Percentiles rank a stretch among this genome's conserved stretches.
phyloP scores from a whole-genome alignment of 2,888 invertebrate species.

The Nomada hirtipes region DNA sequence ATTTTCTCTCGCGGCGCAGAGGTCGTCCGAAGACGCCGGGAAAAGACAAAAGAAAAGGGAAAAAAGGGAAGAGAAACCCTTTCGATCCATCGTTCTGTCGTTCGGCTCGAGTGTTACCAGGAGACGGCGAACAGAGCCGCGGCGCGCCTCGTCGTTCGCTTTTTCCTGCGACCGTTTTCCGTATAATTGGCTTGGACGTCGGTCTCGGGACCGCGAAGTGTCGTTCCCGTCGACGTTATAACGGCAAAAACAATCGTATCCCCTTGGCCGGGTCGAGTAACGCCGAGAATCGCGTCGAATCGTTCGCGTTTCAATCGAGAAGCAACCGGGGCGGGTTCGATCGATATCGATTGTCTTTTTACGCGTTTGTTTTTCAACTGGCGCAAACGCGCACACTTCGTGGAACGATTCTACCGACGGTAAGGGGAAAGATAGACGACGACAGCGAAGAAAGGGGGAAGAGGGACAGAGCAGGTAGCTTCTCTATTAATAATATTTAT shows the following conservation, averaged over 20 bases:
- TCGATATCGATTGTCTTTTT: conserved; percentile 59
- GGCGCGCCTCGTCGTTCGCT: conserved; percentile 10
- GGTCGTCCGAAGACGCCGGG: too few species aligned
- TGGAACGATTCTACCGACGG: conserved; percentile 10
- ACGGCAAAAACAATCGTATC: conserved; percentile 45
- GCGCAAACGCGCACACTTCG: conserved; percentile 4
- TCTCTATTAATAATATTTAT: conserved; percentile 28
- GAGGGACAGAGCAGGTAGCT: neutral
- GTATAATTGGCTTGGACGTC: conserved; percentile 49
- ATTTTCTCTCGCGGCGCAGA: neutral
- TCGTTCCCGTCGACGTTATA: conserved; percentile 53
- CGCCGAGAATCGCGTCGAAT: conserved; percentile 9
- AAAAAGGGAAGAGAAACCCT: neutral
- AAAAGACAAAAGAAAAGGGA: neutral
- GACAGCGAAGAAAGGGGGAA: too few species aligned
- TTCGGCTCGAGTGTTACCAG: conserved; percentile 20
- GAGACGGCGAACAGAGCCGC: conserved; percentile 17
- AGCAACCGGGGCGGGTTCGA: conserved; percentile 19
- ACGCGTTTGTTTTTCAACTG: conserved; percentile 20
- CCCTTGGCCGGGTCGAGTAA: conserved; percentile 17
- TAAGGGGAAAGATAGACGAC: too few species aligned
- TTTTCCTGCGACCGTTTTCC: conserved; percentile 30
- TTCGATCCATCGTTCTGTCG: conserved; percentile 14
- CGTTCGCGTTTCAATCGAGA: conserved; percentile 43
- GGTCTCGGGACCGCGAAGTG: conserved; percentile 51